Base-by-base conservation (phyloP, 2,888 invertebrate species). In the Agrotis puta region DNA sequence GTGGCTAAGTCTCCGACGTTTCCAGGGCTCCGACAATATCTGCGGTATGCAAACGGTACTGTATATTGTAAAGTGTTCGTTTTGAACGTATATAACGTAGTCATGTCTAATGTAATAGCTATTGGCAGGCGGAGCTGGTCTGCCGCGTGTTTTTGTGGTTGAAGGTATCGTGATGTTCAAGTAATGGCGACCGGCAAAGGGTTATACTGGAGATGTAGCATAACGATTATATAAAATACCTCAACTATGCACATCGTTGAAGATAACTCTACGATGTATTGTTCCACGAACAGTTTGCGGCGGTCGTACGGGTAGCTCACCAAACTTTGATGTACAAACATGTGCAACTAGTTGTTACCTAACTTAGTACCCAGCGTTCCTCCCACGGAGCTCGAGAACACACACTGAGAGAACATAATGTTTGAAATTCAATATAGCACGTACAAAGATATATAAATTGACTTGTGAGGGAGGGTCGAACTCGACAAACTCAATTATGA, bases 401-500 rank as follows among this genome's bases (percentile, higher is more conserved):
- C 50, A 53, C 16, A 64, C 16, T 50, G 33, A 51, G 33, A 58
- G 45, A 57, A 45, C 3, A 14, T 63, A 67, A 9, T 79, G 68
- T 63, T 79, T 51, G 66, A 74, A 82, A 83, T 73, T 53, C 58
- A 58, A 69, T 69, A 71, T 57, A 64, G 20, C 61, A 53, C 47
- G 63, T 77, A 80, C 61, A 71, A 64, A 78, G 71, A 62, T 78
- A 76, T 64, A 66, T 76, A 82, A 76, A 79, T 85, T 79, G 75
- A 78, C 67, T 77, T 74, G 62, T 64, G 71, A 77, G 74, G 76
- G 68, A 76, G 83, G 77, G 81, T 53, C 71, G 74, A 70, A 70
- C 82, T 86, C 85, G 70, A 74, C 79, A 82, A 87, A 90, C 88
- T 91, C 90, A 92, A 93, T 92, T 93, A 91, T 87, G 85, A 85